Base-by-base conservation (phyloP, 2,888 invertebrate species). In the Conistra vaccinii region DNA sequence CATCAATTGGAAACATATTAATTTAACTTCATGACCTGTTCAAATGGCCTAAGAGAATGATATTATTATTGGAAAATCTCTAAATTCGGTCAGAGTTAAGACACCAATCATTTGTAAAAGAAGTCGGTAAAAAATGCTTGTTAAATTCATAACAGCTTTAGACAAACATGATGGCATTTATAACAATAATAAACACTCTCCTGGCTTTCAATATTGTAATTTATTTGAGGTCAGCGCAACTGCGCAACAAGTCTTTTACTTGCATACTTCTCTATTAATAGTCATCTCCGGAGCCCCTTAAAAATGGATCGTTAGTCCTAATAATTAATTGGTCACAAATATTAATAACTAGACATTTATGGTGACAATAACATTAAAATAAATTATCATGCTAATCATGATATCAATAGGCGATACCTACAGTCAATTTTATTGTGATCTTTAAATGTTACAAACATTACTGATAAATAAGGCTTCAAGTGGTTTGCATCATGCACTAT, bases 341-440 rank as follows among this genome's bases (percentile, higher is more conserved):
- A 72, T 48, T 23, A 61, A 17, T 48, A 55, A 73, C 53, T 6
- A 23, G 39, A 32, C 26, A 26, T 26, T 20, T 80, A 84, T 62
- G 74, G 73, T 0, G 7, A 3, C 73, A 51, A 68, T 66, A 66
- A 32, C 42, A 83, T 61, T 69, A 17, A 58, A 73, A 65, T 69
- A 42, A 66, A 20, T 17, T 57, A 45, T 61, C 17, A 55, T 61
- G 9, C 55, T 73, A 60, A 61, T 55, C 48, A 65, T 39, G 10
- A 65, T 65, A 63, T 65, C 55, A 73, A 78, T 68, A 35, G 10
- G 17, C 2, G 2, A 17, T 55, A 23, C 32, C 42, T 42, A 58
- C 61, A 57, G 14, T 26, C 67, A 39, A 81, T n/a, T n/a, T n/a
- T n/a, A n/a, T 84, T 84, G 81, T 84, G 62, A 60, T 84, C 58